Percentiles rank a stretch among this genome's conserved stretches.
Conservation (phyloP, 2,797 vertebrate species). For the Monodelphis domestica region DNA sequence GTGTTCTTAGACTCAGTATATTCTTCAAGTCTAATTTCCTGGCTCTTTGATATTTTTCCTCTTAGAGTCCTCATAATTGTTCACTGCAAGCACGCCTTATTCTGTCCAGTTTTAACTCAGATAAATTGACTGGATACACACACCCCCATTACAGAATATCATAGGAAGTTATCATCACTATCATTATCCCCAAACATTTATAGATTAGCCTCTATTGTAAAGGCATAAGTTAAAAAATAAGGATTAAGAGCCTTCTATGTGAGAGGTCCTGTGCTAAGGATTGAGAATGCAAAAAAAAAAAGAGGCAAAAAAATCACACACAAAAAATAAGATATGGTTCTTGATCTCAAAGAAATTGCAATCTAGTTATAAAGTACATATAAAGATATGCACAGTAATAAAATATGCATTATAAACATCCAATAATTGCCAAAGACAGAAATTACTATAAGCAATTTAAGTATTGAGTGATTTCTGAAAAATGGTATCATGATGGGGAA, state of each 20-base stretch:
- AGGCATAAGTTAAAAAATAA: neutral
- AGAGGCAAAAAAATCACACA: neutral
- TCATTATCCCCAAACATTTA: neutral
- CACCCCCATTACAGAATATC: neutral
- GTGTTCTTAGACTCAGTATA: neutral
- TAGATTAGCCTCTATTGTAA: neutral
- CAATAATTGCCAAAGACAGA: neutral
- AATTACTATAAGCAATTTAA: neutral
- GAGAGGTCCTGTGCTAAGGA: neutral
- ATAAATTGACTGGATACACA: neutral
- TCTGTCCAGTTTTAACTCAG: neutral
- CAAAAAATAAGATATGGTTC: neutral
- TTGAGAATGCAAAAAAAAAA: neutral
- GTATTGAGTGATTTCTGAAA: neutral
- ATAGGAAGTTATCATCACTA: neutral
- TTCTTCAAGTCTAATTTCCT: neutral
- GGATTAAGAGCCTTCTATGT: neutral
- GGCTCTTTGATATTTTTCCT: too few relatives aligned
- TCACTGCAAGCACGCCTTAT: neutral
- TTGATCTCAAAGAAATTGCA: neutral
- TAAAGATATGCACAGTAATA: neutral
- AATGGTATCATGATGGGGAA: neutral
- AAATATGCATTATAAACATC: neutral
- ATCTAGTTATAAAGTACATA: neutral
- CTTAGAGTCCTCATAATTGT: neutral